A percentile compares a stretch with the other conserved stretches of the same genome.
Evolutionary conservation across 2,113 vertebrate genomes (phyloP).

Genomic region (Ciconia maguari): DNA sequence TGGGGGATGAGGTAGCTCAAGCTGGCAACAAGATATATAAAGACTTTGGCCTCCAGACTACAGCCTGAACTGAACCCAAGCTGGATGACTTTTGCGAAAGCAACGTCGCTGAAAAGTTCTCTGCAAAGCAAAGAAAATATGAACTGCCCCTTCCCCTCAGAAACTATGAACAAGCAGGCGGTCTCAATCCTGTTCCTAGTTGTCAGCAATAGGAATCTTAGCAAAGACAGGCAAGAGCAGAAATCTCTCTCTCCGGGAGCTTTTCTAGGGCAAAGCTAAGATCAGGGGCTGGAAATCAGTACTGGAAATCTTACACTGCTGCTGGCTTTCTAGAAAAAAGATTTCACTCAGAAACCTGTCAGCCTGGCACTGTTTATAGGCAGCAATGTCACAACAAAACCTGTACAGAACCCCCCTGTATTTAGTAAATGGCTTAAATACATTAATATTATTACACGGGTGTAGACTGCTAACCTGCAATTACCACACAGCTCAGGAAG

Average conservation of each 20-base stretch:
- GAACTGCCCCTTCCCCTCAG: not conserved
- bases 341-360: constrained; percentile 6
- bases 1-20: not conserved
- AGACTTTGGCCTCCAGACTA: not conserved
- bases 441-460: not conserved
- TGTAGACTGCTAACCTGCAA: not conserved
- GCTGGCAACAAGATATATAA: not conserved
- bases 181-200: not conserved
- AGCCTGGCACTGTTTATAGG: not conserved
- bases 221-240: not conserved
- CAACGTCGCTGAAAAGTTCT: not conserved
- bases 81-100: not conserved
- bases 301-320: not conserved
- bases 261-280: not conserved
- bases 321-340: not conserved
- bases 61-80: not conserved
- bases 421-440: not conserved
- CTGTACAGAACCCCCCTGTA: not conserved
- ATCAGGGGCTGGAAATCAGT: not conserved
- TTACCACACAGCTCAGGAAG: not conserved
- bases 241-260: not conserved
- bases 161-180: not conserved
- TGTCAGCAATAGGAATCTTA: not conserved
- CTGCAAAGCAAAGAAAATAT: not conserved
- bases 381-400: not conserved